Evolutionary conservation across 2,113 vertebrate species (phyloP).

Genomic region (zebrafish (Danio rerio)): DNA sequence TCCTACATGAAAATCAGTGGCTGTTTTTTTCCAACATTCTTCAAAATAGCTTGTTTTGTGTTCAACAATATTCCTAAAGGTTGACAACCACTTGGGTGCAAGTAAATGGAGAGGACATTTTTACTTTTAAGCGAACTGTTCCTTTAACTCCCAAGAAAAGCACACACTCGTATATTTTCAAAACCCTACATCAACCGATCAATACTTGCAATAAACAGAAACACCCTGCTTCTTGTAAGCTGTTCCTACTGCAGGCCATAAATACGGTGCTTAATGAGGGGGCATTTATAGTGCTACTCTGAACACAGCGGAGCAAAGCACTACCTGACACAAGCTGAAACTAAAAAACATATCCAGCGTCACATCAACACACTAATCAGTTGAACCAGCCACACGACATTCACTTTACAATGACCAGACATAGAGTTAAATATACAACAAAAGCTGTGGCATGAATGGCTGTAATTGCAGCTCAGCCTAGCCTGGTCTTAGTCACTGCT

Average conservation of each 20-base stretch:
- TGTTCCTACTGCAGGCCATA: conserved; percentile 51
- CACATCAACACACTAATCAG: conserved; percentile 57
- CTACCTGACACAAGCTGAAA: conserved; percentile 37
- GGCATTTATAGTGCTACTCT: conserved; percentile 52
- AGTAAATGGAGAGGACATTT: background rate
- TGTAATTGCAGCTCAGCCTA: conserved; percentile 2
- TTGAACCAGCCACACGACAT: conserved; percentile 23
- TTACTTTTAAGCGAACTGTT: background rate
- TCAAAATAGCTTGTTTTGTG: background rate
- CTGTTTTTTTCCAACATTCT: background rate
- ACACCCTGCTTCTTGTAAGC: conserved; percentile 43
- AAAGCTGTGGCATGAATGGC: background rate
- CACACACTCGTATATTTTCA: background rate
- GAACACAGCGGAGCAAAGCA: conserved; percentile 47
- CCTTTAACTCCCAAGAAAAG: background rate
- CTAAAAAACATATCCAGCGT: conserved; percentile 48
- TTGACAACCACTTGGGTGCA: background rate
- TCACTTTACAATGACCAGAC: conserved; percentile 21
- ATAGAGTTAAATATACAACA: conserved; percentile 21
- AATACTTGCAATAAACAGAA: conserved; percentile 61
- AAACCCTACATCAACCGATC: conserved; percentile 52
- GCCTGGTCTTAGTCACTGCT: conserved; percentile 3
- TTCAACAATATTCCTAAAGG: background rate
- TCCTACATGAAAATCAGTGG: too few relatives aligned
- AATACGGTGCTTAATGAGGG: conserved; percentile 61